These are phyloP conservation scores for Solenodon paradoxus DNA, from an alignment of 2,113 vertebrate genomes.

Conservation along the genomic window DNA sequence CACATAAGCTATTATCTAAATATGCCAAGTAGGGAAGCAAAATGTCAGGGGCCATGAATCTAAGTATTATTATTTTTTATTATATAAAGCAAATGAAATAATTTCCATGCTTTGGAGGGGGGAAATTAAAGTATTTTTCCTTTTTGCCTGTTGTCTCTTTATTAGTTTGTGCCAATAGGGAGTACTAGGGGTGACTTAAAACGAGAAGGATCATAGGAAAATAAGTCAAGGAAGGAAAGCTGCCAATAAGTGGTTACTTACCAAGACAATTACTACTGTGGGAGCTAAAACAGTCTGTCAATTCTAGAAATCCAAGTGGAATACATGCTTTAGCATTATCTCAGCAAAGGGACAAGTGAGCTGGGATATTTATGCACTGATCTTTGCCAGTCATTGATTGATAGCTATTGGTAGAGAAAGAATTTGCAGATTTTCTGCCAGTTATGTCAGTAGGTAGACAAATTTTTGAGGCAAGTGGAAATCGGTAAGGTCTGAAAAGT, in stretches of 20 bases:
- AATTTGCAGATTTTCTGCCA: not conserved
- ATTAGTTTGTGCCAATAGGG: not conserved
- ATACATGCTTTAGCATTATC: not conserved
- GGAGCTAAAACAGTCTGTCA: not conserved
- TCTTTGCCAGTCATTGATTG: not conserved
- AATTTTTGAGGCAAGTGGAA: not conserved
- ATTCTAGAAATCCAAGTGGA: not conserved
- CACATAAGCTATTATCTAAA: not conserved
- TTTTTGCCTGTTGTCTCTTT: not conserved
- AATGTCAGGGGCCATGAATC: not conserved
- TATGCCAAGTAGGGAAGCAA: not conserved
- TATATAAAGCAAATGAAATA: not conserved
- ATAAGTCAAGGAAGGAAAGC: not conserved
- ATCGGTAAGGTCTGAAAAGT: not conserved
- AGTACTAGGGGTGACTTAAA: not conserved
- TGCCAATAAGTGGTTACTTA: not conserved
- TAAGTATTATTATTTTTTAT: not conserved
- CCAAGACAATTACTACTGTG: not conserved
- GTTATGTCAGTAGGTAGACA: not conserved
- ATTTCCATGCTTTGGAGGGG: not conserved
- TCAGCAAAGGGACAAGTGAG: not conserved
- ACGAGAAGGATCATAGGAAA: not conserved
- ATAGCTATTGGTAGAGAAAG: not conserved
- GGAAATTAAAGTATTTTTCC: not conserved
- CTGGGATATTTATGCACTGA: not conserved